Conservation (phyloP, 2,888 invertebrate species). For the Isotomurus palustris region DNA sequence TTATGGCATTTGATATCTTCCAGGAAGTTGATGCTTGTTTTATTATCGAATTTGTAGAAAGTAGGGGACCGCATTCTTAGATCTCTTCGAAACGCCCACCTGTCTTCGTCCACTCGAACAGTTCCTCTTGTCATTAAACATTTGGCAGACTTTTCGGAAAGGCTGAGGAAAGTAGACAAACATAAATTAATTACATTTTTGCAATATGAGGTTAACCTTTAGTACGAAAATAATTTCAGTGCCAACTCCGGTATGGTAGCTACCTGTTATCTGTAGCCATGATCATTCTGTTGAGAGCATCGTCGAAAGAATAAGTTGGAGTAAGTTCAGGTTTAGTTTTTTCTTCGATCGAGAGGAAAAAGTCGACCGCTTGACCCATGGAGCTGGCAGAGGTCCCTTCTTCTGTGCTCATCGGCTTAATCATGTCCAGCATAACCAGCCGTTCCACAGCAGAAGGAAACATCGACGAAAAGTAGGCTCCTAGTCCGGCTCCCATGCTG, state of each 20-base stretch:
- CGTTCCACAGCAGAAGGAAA: slow-evolving; percentile 49
- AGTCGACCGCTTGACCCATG: slow-evolving; percentile 50
- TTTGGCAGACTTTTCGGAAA: slow-evolving; percentile 1
- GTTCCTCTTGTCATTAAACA: slow-evolving; percentile 29
- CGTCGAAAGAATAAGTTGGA: slow-evolving; percentile 51
- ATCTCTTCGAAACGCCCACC: slow-evolving; percentile 45
- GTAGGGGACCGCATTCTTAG: slow-evolving; percentile 36
- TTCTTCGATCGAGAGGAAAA: slow-evolving; percentile 49
- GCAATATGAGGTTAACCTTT: background rate
- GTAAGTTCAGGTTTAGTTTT: slow-evolving; percentile 46
- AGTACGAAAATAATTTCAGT: background rate
- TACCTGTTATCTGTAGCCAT: slow-evolving; percentile 24
- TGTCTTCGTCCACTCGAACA: slow-evolving; percentile 32
- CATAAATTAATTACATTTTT: background rate
- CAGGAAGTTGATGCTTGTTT: slow-evolving; percentile 54
- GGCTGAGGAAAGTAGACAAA: background rate
- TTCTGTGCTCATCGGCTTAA: slow-evolving; percentile 47
- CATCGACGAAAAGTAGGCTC: slow-evolving; percentile 40
- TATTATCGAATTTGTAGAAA: slow-evolving; percentile 56
- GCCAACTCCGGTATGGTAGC: background rate
- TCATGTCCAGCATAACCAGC: slow-evolving; percentile 53
- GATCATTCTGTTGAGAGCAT: slow-evolving; percentile 51
- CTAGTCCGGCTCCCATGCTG: slow-evolving; percentile 56
- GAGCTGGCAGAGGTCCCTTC: slow-evolving; percentile 44
- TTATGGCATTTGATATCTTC: slow-evolving; percentile 50